These are phyloP conservation scores for Drosophila ambigua DNA, from an alignment of 1,140 invertebrate species.

Conservation along the genomic window DNA sequence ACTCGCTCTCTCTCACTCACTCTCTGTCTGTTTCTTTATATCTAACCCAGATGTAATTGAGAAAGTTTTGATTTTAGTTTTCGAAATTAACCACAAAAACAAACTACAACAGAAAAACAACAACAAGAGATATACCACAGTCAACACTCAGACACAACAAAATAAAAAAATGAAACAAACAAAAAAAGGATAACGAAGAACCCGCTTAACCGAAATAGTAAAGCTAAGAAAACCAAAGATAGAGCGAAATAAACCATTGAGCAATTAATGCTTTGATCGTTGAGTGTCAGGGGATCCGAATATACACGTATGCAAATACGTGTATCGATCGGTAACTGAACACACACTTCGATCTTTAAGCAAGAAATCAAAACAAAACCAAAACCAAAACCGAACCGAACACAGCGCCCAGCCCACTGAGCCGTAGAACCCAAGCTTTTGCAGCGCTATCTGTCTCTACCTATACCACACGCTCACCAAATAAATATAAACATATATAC, in stretches of 20 bases:
- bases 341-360: not conserved
- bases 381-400: not conserved
- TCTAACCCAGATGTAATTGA: slow-evolving; percentile 34
- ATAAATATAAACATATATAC: slow-evolving; percentile 14
- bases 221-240: slow-evolving; percentile 15
- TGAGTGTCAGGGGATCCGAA: not conserved
- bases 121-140: slow-evolving; percentile 1
- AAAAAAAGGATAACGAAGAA: not conserved
- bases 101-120: not conserved
- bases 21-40: not conserved
- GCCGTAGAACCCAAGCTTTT: slow-evolving; percentile 48
- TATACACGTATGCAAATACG: too few species aligned
- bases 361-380: slow-evolving; percentile 17
- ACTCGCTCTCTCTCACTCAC: slow-evolving; percentile 10
- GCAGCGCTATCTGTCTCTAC: slow-evolving; percentile 43
- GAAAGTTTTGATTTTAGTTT: slow-evolving; percentile 35
- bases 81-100: slow-evolving; percentile 36
- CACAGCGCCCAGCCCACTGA: slow-evolving; percentile 5
- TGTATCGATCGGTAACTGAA: not conserved
- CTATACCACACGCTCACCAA: slow-evolving; percentile 21
- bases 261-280: slow-evolving; percentile 13
- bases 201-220: slow-evolving; percentile 38
- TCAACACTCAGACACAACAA: slow-evolving; percentile 15
- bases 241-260: slow-evolving; percentile 21
- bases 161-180: slow-evolving; percentile 21